Conservation (phyloP, 1,140 invertebrate genomes). For the Bradynema listronoti region DNA sequence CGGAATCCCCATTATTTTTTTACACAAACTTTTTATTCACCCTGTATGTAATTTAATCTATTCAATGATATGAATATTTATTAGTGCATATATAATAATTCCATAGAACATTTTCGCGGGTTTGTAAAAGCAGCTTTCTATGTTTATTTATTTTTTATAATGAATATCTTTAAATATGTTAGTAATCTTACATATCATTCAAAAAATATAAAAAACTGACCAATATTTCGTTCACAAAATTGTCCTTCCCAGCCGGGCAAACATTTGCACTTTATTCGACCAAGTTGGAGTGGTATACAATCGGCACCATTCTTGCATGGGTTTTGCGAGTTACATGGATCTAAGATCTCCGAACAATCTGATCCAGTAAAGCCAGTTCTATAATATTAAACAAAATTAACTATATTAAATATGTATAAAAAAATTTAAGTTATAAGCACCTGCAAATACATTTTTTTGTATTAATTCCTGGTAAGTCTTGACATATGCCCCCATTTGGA, state of each 20-base stretch:
- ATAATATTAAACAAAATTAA: conserved; percentile 14
- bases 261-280: conserved; percentile 85
- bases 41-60: too few relatives aligned
- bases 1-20: too few relatives aligned
- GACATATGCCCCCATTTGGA: conserved; percentile 89
- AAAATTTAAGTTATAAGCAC: conserved; percentile 57
- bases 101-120: too few relatives aligned
- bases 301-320: conserved; percentile 76
- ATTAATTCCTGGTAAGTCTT: conserved; percentile 82
- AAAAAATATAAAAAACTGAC: too few relatives aligned
- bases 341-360: conserved; percentile 49
- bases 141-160: too few relatives aligned
- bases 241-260: conserved; percentile 85
- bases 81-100: too few relatives aligned
- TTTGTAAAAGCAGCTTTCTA: too few relatives aligned
- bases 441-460: conserved; percentile 79
- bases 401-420: neutral
- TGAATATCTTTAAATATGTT: too few relatives aligned
- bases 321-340: conserved; percentile 49
- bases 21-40: too few relatives aligned
- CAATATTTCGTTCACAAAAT: conserved; percentile 82
- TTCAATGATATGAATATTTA: too few relatives aligned
- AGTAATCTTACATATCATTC: too few relatives aligned
- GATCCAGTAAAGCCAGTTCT: conserved; percentile 55
- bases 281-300: conserved; percentile 69